A percentile compares a stretch with the other conserved stretches of the same genome.
Conservation (phyloP, 2,113 vertebrate genomes). For the Bucco capensis region DNA sequence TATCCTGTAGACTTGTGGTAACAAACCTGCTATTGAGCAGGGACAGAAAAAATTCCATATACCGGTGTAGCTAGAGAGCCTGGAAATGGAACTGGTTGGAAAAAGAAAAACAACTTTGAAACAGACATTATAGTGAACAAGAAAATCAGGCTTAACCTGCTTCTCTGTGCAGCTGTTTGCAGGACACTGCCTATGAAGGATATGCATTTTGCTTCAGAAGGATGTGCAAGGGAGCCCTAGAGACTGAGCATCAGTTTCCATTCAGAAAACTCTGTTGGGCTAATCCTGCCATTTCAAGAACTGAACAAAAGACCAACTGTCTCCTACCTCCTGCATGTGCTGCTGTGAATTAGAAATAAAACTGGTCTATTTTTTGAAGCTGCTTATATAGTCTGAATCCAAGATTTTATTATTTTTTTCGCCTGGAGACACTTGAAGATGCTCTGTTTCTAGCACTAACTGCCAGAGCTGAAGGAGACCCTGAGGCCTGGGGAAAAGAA, state of each 20-base stretch:
- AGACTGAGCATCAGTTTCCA: background rate
- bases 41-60: background rate
- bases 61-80: background rate
- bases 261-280: background rate
- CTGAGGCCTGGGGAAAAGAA: background rate
- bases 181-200: background rate
- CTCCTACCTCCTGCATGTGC: background rate
- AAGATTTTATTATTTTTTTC: background rate
- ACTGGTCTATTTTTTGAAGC: too few relatives aligned
- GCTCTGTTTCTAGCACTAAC: background rate
- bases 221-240: background rate
- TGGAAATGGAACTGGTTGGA: background rate
- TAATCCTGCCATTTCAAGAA: background rate
- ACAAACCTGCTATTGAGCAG: background rate
- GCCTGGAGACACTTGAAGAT: background rate
- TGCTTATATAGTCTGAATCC: background rate
- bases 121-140: background rate
- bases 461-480: background rate
- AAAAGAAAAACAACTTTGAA: too few relatives aligned
- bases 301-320: background rate
- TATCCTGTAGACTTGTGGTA: background rate
- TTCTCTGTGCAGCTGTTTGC: background rate
- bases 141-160: background rate
- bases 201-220: background rate
- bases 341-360: background rate